These are phyloP conservation scores for Cyprinodon variegatus DNA, from an alignment of 2,113 vertebrate species.

Conservation along the genomic window DNA sequence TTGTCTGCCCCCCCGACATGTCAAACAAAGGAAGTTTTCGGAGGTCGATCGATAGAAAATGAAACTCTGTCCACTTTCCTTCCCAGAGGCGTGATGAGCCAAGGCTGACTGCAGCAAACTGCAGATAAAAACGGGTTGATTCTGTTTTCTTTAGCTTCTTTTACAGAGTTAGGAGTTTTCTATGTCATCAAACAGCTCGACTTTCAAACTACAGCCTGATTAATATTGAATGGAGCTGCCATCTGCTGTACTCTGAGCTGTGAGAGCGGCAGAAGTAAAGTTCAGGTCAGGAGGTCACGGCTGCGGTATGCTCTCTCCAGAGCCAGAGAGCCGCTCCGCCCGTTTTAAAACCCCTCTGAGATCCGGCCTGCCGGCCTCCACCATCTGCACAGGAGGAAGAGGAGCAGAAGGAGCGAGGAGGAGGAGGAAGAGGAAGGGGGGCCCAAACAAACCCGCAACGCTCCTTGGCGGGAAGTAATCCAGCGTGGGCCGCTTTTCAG, in stretches of 20 bases:
- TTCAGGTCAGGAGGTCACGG: constrained; percentile 61
- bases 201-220: constrained; percentile 1
- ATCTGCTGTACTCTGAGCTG: constrained; percentile 51
- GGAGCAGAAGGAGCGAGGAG: constrained; percentile 57
- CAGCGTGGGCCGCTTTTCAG: constrained; percentile 84
- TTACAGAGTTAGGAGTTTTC: background rate
- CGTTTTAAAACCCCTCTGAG: constrained; percentile 70
- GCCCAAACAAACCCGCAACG: constrained; percentile 85
- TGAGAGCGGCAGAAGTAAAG: constrained; percentile 48
- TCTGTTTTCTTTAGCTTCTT: background rate
- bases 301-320: constrained; percentile 67
- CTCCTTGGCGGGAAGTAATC: constrained; percentile 89
- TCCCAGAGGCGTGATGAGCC: constrained; percentile 23
- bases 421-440: constrained; percentile 47
- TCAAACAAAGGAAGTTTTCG: constrained; percentile 72
- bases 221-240: constrained; percentile 44
- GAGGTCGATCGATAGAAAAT: constrained; percentile 63
- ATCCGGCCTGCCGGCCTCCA: constrained; percentile 68
- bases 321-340: constrained; percentile 48
- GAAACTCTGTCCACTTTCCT: constrained; percentile 52
- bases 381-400: constrained; percentile 71
- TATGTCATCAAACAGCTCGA: background rate
- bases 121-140: constrained; percentile 9
- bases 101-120: background rate
- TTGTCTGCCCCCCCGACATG: constrained; percentile 5